These are phyloP conservation scores for Trichosurus vulpecula DNA, from an alignment of 2,797 vertebrate species.

Conservation along the genomic window DNA sequence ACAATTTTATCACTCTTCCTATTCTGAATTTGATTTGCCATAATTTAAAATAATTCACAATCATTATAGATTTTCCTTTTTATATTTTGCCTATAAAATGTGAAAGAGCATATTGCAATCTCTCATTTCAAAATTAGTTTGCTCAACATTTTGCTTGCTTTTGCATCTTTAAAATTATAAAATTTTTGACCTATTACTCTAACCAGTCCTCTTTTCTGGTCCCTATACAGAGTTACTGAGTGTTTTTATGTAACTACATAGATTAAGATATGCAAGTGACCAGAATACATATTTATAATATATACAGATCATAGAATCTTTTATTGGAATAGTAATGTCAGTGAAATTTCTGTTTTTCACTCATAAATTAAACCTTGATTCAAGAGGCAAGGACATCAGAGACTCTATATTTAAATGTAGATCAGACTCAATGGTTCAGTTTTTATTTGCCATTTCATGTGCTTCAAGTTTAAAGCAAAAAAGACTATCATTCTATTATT, in stretches of 20 bases:
- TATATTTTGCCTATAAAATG: not conserved
- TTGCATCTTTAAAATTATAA: not conserved
- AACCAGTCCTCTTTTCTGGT: not conserved
- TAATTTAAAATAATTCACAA: not conserved
- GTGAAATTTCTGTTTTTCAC: conserved; percentile 10
- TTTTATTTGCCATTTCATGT: conserved; percentile 67
- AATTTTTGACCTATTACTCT: not conserved
- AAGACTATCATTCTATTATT: conserved; percentile 55
- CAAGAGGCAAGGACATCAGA: conserved; percentile 30
- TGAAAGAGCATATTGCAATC: not conserved
- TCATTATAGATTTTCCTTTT: not conserved
- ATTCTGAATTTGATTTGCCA: not conserved
- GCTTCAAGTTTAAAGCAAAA: conserved; percentile 62
- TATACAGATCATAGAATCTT: not conserved
- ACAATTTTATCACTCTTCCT: not conserved
- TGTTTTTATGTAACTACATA: not conserved
- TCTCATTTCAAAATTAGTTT: not conserved
- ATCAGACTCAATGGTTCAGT: not conserved
- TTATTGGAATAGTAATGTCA: not conserved
- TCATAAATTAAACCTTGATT: conserved; percentile 44
- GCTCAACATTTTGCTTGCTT: not conserved
- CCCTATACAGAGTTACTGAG: not conserved
- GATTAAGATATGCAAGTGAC: not conserved
- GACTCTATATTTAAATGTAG: conserved; percentile 60
- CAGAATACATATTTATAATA: not conserved